A percentile compares a stretch with the other conserved stretches of the same genome.
Evolutionary conservation across 2,888 invertebrate genomes (phyloP).

Genomic region (Polia nebulosa): DNA sequence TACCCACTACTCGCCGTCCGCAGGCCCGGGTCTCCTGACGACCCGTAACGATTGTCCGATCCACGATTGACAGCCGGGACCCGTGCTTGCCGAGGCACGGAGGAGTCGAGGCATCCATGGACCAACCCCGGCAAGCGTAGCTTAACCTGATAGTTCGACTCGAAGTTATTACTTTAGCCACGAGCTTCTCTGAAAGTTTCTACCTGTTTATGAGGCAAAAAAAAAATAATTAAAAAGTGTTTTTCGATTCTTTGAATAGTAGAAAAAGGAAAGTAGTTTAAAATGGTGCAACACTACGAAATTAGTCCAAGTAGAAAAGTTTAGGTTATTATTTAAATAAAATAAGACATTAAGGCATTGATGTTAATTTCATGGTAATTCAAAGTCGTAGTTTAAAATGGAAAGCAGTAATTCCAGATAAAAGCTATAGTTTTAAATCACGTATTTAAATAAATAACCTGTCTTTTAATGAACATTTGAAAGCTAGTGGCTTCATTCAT

Average conservation of each 20-base stretch:
- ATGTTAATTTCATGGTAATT: conserved; percentile 27
- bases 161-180: too few species aligned
- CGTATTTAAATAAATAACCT: conserved; percentile 31
- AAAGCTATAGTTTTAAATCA: conserved; percentile 32
- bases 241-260: background rate
- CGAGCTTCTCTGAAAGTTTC: too few species aligned
- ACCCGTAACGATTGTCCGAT: too few species aligned
- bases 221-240: too few species aligned
- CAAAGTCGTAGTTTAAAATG: conserved; percentile 47
- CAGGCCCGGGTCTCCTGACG: too few species aligned
- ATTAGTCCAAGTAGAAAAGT: conserved; percentile 5
- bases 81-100: too few species aligned
- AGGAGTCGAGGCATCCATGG: too few species aligned
- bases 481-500: conserved; percentile 46
- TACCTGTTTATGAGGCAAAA: too few species aligned
- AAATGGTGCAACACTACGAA: background rate
- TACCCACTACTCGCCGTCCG: too few species aligned
- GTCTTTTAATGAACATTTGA: conserved; percentile 24
- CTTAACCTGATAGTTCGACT: too few species aligned
- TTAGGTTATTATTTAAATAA: conserved; percentile 14
- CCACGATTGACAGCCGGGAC: too few species aligned
- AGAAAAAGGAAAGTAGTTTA: conserved; percentile 44
- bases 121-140: too few species aligned
- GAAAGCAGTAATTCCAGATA: conserved; percentile 56
- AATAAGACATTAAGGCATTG: conserved; percentile 26